phyloP scores from a whole-genome alignment of 2,888 invertebrate species.

The Tipula unca region DNA sequence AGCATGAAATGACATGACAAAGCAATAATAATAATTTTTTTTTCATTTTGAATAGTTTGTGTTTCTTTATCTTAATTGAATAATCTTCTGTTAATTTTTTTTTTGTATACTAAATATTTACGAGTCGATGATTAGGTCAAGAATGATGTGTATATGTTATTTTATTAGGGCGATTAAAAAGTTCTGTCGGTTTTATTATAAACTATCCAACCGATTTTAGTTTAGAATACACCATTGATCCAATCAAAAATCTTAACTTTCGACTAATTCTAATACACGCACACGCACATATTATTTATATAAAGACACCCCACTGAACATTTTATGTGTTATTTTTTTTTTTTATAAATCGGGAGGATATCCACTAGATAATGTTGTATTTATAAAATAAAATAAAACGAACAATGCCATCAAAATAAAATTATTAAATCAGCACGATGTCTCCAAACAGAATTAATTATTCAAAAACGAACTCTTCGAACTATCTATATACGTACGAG shows the following conservation, averaged over 20 bases:
- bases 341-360: neutral
- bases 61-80: conserved; percentile 14
- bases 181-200: neutral
- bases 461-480: neutral
- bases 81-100: neutral
- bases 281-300: neutral
- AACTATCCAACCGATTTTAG: neutral
- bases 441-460: neutral
- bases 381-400: neutral
- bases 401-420: neutral
- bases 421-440: neutral
- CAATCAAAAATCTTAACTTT: neutral
- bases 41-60: neutral
- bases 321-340: neutral
- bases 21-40: neutral
- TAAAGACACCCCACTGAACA: neutral
- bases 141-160: neutral
- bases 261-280: neutral
- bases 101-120: neutral
- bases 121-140: neutral
- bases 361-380: neutral
- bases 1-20: conserved; percentile 14
- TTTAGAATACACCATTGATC: neutral
- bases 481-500: neutral
- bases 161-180: neutral